Evolutionary conservation across 2,888 invertebrate genomes (phyloP).

Genomic region (Polymixis lichenea): DNA sequence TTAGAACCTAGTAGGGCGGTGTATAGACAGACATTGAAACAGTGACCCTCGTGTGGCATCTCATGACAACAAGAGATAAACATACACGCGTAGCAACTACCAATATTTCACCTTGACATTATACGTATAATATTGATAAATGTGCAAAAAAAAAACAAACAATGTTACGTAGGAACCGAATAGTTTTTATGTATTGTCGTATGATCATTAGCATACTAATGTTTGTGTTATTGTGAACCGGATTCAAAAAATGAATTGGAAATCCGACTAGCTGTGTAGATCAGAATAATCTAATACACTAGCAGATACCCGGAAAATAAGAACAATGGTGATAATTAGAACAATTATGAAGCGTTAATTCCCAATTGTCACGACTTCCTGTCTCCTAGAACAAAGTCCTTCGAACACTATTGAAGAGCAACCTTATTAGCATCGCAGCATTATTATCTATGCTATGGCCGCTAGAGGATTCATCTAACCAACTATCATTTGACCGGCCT

Average conservation of each 20-base stretch:
- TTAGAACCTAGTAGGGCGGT: not conserved
- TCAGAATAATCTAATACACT: not conserved
- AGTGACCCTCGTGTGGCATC: not conserved
- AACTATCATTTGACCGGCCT: not conserved
- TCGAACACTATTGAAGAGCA: slow-evolving; percentile 11
- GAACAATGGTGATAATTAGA: slow-evolving; percentile 24
- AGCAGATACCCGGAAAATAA: slow-evolving; percentile 14
- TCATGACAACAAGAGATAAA: slow-evolving; percentile 10
- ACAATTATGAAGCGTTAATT: slow-evolving; percentile 26
- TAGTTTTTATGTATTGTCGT: not conserved
- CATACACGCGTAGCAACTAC: slow-evolving; percentile 25
- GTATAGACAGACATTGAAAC: not conserved
- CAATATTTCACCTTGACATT: slow-evolving; percentile 52
- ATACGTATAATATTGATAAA: slow-evolving; percentile 19
- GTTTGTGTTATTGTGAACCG: slow-evolving; percentile 20
- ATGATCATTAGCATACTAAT: slow-evolving; percentile 22
- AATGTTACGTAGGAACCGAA: not conserved
- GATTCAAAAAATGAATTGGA: not conserved
- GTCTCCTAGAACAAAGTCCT: slow-evolving; percentile 18
- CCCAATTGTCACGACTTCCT: slow-evolving; percentile 12
- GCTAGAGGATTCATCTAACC: not conserved
- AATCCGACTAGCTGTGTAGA: not conserved
- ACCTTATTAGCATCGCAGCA: not conserved
- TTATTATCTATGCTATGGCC: not conserved
- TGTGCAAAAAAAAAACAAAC: not conserved